These are phyloP conservation scores for Xiphophorus couchianus DNA, from an alignment of 2,113 vertebrate species.

Conservation along the genomic window DNA sequence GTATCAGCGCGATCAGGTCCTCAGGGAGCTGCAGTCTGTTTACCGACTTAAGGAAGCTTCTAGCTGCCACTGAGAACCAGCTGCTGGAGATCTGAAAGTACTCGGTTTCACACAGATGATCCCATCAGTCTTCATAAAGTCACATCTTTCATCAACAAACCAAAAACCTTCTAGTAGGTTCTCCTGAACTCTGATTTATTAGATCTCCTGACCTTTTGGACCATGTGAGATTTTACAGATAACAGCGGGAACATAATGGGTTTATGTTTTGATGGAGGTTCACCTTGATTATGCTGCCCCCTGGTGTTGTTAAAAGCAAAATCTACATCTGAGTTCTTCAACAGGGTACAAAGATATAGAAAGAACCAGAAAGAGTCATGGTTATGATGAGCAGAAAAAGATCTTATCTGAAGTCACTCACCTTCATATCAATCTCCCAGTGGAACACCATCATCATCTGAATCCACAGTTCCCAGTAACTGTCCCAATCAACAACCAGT, in stretches of 20 bases:
- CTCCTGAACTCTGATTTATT: neutral
- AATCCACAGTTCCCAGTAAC: neutral
- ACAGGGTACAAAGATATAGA: too few species aligned
- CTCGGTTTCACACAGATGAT: neutral
- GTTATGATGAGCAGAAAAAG: too few species aligned
- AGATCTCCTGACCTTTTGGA: neutral
- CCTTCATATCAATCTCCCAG: neutral
- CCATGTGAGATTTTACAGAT: neutral
- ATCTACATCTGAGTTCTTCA: neutral
- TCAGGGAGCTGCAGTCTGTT: neutral
- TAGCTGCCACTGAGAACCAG: neutral
- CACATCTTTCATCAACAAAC: neutral
- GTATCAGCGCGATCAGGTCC: constrained; percentile 9
- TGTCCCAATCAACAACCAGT: neutral
- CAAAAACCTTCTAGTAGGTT: neutral
- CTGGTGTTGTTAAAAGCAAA: neutral
- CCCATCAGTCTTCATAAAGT: neutral
- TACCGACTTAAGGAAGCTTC: neutral
- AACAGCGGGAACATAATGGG: neutral
- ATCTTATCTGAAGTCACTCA: neutral
- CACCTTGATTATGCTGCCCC: neutral
- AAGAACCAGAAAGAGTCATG: too few species aligned
- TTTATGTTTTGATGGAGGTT: neutral
- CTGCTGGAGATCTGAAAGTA: neutral
- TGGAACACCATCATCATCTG: neutral